Base-by-base conservation (phyloP, 2,113 vertebrate species). In the Nymphicus hollandicus region DNA sequence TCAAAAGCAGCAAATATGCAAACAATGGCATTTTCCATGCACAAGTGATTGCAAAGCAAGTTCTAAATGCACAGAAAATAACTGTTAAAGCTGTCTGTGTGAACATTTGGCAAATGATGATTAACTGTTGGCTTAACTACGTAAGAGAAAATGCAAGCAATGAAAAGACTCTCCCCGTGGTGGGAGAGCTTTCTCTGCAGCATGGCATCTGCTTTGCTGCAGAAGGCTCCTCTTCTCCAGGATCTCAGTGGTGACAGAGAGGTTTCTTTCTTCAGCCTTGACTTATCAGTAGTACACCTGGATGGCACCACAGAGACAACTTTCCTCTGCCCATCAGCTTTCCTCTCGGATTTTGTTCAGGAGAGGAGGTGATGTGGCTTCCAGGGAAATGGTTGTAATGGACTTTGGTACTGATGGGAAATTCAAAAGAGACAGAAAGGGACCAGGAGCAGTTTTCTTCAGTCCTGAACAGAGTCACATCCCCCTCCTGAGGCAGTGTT, bases 111-210 rank as follows among this genome's bases (percentile, higher is more conserved):
- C 13, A 10, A 27, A 39, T 18, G 11, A 16, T 8, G 6, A 7
- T 66, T 52, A 17, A 15, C 18, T 49, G 18, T 37, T 74, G 3
- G 2, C 41, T 94, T 61, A 77, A 47, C 24, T 13, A 44, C 14
- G 8, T 46, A 46, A 17, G 17, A 58, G 37, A 85, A 93, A 71
- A 81, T 46, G 15, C 18, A 58, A 92, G 27, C 11, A 56, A 61
- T 7, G 8, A 56, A 52, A 24, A 73, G 2, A 44, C 12, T 46
- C 17, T 77, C 33, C 10, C 4, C 1, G 1, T 0, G 2, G 3
- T 0, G 0, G 14, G 14, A 70, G 5, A 76, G 10, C 4, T 77
- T 91, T 18, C 19, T 23, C 18, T 46, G 11, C 44, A 70, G 9
- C 11, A 43, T 2, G 1, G 6, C 17, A 16, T 33, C 22, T 79